Conservation (phyloP, 2,888 invertebrate genomes). For the Stramonita haemastoma region DNA sequence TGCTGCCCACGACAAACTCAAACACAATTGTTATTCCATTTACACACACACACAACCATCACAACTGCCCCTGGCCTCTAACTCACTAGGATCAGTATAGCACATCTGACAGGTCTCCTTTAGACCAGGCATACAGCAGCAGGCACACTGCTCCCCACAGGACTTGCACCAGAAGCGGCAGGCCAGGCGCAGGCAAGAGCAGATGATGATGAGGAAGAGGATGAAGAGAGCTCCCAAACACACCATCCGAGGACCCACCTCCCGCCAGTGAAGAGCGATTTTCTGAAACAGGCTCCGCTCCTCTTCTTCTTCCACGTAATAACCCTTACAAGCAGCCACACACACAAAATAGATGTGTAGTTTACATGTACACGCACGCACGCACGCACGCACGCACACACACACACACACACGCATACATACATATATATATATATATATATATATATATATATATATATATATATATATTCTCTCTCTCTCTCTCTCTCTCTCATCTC, state of each 20-base stretch:
- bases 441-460: too few species aligned
- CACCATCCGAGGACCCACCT: constrained; percentile 14
- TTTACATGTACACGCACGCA: too few species aligned
- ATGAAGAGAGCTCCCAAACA: constrained; percentile 21
- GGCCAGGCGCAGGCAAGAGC: constrained; percentile 27
- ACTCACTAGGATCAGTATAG: constrained; percentile 33
- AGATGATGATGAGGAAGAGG: constrained; percentile 4
- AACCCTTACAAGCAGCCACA: background rate
- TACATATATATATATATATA: too few species aligned
- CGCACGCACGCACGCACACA: too few species aligned
- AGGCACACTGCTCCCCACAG: background rate
- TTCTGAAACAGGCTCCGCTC: constrained; percentile 25
- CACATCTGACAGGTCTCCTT: constrained; percentile 25
- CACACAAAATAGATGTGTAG: too few species aligned
- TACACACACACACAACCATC: background rate
- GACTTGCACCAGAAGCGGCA: constrained; percentile 38
- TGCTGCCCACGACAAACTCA: background rate
- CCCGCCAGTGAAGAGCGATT: constrained; percentile 21
- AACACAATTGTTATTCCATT: background rate
- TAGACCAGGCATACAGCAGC: constrained; percentile 29
- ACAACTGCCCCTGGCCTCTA: too few species aligned
- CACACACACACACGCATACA: too few species aligned
- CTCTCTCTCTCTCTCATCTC: too few species aligned
- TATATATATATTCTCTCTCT: too few species aligned
- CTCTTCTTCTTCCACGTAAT: constrained; percentile 18